Evolutionary conservation across 2,888 invertebrate genomes (phyloP), one percentile per base, ranked within the genome.

Genomic region (Mythimna albipuncta): DNA sequence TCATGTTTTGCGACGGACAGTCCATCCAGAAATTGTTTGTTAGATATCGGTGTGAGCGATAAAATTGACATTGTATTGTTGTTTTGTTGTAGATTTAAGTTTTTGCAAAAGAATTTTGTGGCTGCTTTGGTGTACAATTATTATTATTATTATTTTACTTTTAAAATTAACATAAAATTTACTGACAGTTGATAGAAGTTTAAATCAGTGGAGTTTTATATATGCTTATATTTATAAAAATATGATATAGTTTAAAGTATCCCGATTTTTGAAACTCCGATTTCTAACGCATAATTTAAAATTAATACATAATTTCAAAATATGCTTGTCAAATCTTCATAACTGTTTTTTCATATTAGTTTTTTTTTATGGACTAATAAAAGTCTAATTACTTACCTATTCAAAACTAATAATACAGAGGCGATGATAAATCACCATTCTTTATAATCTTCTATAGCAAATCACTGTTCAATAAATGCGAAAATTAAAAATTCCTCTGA

Each of bases 401-500:
- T 75, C 13, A 74, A 50, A 64, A 66, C 16, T 11, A 35, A 77
- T 63, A 35, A 32, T n/a, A 3, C 9, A 4, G 19, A 21, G n/a
- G 6, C 26, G 16, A 54, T n/a, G n/a, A 41, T 47, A 64, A 77
- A 70, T 59, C 19, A n/a, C 7, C 10, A 47, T 70, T 52, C 6
- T 38, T 38, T 19, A 2, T 9, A 64, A 44, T 47, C 11, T 50
- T 69, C 50, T 6, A 19, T 44, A 58, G 5, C 13, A 59, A 77
- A 64, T 70, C 11, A 41, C 52, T 19, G 9, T 47, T 7, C 2
- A n/a, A 32, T 73, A 55, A 44, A 52, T 64, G 69, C 38, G n/a
- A 61, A 52, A 65, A 61, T 68, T 64, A 2, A 4, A 32, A 59
- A 63, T 69, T 65, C 61, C 35, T 74, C 41, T 64, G 50, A 65